Percentiles rank a stretch among this genome's conserved stretches.
Evolutionary conservation across 2,888 invertebrate species (phyloP).

Genomic region (Prenolepis imparis): DNA sequence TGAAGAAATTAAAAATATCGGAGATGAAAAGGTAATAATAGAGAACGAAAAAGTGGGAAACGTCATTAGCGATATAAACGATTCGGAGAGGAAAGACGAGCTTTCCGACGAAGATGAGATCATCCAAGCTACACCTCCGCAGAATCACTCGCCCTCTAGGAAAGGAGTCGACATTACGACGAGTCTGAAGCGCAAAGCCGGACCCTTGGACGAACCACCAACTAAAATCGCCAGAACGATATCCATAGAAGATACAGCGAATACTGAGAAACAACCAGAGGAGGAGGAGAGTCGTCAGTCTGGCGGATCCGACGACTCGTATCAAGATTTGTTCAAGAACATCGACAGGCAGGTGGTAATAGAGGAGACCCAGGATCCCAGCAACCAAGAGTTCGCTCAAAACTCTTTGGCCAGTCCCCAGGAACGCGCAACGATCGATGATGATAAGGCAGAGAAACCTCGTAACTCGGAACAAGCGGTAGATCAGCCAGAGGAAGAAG

Average conservation of each 20-base stretch:
- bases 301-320: slow-evolving; percentile 55
- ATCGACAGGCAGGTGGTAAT: slow-evolving; percentile 59
- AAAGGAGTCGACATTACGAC: slow-evolving; percentile 44
- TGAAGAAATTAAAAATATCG: background rate
- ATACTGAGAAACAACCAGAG: slow-evolving; percentile 19
- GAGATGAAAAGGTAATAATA: background rate
- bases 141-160: slow-evolving; percentile 55
- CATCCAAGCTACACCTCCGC: slow-evolving; percentile 73
- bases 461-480: background rate
- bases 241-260: slow-evolving; percentile 48
- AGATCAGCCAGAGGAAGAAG: slow-evolving; percentile 29
- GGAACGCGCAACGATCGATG: background rate
- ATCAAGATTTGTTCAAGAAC: slow-evolving; percentile 39
- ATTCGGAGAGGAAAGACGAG: slow-evolving; percentile 18
- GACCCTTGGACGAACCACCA: slow-evolving; percentile 63
- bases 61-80: background rate
- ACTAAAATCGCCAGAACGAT: slow-evolving; percentile 61
- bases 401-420: background rate
- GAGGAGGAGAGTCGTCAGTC: slow-evolving; percentile 50
- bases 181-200: slow-evolving; percentile 69
- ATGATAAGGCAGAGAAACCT: slow-evolving; percentile 43
- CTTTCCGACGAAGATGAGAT: slow-evolving; percentile 69
- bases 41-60: slow-evolving; percentile 13
- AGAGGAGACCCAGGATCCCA: slow-evolving; percentile 70
- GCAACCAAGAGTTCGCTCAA: slow-evolving; percentile 31